Evolutionary conservation across 2,113 vertebrate species (phyloP).

Genomic region (Pseudois nayaur): DNA sequence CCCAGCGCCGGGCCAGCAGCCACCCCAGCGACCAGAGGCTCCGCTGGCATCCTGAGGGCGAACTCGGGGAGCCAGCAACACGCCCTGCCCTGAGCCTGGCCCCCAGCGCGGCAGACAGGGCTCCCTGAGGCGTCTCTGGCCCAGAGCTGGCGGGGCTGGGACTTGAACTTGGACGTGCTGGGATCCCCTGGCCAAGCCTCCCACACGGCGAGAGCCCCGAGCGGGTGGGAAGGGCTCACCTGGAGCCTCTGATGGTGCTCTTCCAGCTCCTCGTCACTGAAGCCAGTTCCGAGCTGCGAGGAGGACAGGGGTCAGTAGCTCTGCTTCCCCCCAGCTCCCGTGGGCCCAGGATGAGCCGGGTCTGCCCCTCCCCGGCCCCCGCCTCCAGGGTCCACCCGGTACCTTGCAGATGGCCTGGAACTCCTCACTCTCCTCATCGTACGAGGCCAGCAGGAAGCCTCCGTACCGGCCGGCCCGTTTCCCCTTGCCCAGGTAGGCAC

Average conservation of each 20-base stretch:
- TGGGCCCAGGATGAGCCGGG: fast-evolving
- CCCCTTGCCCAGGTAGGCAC: conserved; percentile 91
- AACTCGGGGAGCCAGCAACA: not conserved
- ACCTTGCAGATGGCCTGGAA: conserved; percentile 95
- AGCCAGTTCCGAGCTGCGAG: conserved; percentile 91
- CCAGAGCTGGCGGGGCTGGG: fast-evolving
- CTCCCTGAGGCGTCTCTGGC: fast-evolving
- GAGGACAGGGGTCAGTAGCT: not conserved
- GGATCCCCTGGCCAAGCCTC: not conserved
- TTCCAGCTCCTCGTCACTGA: conserved; percentile 92
- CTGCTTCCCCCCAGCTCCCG: not conserved
- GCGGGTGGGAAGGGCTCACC: conserved; percentile 72
- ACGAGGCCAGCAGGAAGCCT: conserved; percentile 90
- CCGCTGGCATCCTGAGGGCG: not conserved
- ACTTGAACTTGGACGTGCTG: not conserved
- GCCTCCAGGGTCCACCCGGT: fast-evolving
- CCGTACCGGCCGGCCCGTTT: conserved; percentile 90
- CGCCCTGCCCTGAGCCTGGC: fast-evolving
- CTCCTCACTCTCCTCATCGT: conserved; percentile 91
- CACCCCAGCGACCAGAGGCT: not conserved
- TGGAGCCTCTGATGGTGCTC: conserved; percentile 87
- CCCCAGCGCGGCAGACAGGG: fast-evolving
- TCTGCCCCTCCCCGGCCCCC: not conserved
- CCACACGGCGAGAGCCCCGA: fast-evolving
- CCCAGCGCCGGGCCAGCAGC: not conserved